Base-by-base conservation (phyloP, 2,113 vertebrate genomes). In the Chrysemys picta region DNA sequence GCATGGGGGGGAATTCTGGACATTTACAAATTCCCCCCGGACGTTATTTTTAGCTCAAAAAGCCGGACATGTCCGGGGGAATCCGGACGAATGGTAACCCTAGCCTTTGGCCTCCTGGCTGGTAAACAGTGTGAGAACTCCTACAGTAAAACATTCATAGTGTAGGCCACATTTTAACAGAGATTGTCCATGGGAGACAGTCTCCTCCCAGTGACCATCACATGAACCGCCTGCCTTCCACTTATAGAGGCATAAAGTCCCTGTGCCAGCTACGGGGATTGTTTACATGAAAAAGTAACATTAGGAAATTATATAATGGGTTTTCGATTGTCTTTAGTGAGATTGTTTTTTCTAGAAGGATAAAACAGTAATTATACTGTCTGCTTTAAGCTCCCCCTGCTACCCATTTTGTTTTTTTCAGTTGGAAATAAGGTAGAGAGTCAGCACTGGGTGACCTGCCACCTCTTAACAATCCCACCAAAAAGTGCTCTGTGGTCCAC, bases 241-340 rank as follows among this genome's bases (percentile, higher is more conserved):
- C 80, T 79, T 38, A n/a, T 17, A 52, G 53, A 16, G 57, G 29
- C 25, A 53, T 16, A 52, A 24, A 8, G 47, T 75, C 2, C 5
- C 81, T 35, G n/a, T 72, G 42, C 31, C 5, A 49, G 9, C 76
- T 82, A 45, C 0, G 0, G 42, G 35, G 25, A 22, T 2, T 54
- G 38, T 45, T 89, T 91, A 69, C 76, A 11, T 80, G 65, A 49
- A 91, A 57, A 45, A 69, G 84, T 3, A 4, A 76, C 35, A 21
- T 45, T 38, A 82, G 38, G 57, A 2, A 78, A 85, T n/a, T n/a
- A 45, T 27, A 42, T 57, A 82, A 47, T 45, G 38, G 14, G 25
- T 17, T 45, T 82, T 42, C 29, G 12, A 25, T 78, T 78, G 42
- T 47, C 75, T 47, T 47, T 47, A 27, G 10, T 47, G 13, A 47